Base-by-base conservation (phyloP, 2,888 invertebrate genomes). In the Tenthredo mesomela region DNA sequence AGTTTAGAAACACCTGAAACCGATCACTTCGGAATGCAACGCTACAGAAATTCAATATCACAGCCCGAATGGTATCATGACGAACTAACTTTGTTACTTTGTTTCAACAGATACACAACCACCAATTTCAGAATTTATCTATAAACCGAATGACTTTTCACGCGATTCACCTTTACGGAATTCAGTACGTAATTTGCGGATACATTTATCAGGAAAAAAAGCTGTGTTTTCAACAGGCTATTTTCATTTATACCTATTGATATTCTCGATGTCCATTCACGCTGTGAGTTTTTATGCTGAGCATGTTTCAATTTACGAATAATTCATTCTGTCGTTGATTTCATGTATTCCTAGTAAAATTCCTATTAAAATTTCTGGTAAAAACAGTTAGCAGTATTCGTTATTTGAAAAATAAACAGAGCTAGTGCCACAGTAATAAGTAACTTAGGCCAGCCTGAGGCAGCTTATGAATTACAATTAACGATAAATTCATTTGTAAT, bases 401-500 rank as follows among this genome's bases (percentile, higher is more conserved):
- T 29, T 29, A 21, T 61, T 80, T n/a, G 61, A 61, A 80, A 80
- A 61, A 7, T 40, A 12, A 61, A 61, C 37, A 61, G n/a, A 61
- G 37, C 58, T 15, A 61, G 54, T 18, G 33, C 33, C 40, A 80
- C 33, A 54, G 80, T 37, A 40, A 80, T n/a, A n/a, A 40, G 58
- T 50, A 54, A 10, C 37, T 78, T 75, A 47, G 47, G 25, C 75
- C 47, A 47, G 75, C 43, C 47, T 75, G n/a, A 43, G 25, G 75
- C 40, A 43, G 15, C 15, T 47, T 75, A 25, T 43, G 75, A 15
- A 43, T 43, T 21, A 43, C 25, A 47, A 47, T 43, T 75, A 47
- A 21, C 15, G 33, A 43, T 73, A 77, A 33, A 50, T 54, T 77
- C 15, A 61, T 78, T 61, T 58, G 2, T 58, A 9, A 40, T 58